These are phyloP conservation scores for Callospermophilus lateralis DNA, from an alignment of 2,113 vertebrate genomes.

Conservation along the genomic window DNA sequence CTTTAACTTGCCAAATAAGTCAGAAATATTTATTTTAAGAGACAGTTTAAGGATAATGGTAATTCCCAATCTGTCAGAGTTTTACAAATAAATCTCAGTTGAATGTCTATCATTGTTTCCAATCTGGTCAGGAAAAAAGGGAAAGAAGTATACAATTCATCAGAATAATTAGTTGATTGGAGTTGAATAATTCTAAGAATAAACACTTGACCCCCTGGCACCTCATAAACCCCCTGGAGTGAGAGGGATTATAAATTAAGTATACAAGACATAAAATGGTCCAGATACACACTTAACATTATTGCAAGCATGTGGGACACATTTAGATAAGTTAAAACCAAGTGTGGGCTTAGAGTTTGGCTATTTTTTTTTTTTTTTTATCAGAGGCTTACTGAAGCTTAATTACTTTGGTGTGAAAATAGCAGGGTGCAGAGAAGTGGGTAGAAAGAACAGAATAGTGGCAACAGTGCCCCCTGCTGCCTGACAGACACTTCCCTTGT, in stretches of 20 bases:
- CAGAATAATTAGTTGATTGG: conserved; percentile 78
- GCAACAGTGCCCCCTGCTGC: conserved; percentile 58
- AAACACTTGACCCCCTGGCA: conserved; percentile 67
- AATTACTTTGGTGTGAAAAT: conserved; percentile 49
- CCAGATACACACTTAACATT: conserved; percentile 57
- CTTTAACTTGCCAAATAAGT: conserved; percentile 74
- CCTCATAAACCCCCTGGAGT: conserved; percentile 58
- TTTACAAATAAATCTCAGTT: conserved; percentile 75
- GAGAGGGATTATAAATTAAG: conserved; percentile 71
- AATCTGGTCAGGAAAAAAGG: conserved; percentile 60
- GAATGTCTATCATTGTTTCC: conserved; percentile 70
- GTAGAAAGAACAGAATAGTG: background rate
- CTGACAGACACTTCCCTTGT: background rate
- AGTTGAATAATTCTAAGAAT: conserved; percentile 71
- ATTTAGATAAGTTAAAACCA: conserved; percentile 71
- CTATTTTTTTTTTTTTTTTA: conserved; percentile 26
- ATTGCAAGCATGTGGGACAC: conserved; percentile 62
- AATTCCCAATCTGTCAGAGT: conserved; percentile 62
- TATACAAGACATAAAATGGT: conserved; percentile 52
- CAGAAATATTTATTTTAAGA: conserved; percentile 82
- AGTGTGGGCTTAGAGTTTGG: conserved; percentile 55
- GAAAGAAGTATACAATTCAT: conserved; percentile 62
- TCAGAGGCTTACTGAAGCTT: conserved; percentile 47
- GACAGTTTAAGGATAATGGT: conserved; percentile 71
- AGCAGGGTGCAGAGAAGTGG: background rate